Evolutionary conservation across 2,797 vertebrate genomes (phyloP), one percentile per base, ranked within the genome.

Genomic region (Loriculus beryllinus): DNA sequence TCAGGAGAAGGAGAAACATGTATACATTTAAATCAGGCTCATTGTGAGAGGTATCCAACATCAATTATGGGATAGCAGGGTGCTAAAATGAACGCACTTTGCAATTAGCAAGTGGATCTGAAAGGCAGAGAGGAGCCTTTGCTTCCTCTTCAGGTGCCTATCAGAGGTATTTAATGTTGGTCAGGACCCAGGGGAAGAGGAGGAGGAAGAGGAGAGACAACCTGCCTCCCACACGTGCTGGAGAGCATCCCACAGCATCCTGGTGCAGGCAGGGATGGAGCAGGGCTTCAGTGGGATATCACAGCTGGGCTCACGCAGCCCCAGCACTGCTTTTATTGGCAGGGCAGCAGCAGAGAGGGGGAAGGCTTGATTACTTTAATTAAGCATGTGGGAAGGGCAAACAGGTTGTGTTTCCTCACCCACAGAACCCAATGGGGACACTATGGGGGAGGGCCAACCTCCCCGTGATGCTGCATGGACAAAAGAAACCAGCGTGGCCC

Each of bases 1-100:
- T 92, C 75, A 9, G 86, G 80, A 93, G 94, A 80, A 94, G 88
- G 87, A 92, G 94, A 93, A 84, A 93, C 94, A 95, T 93, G 88
- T 83, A 87, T 79, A 88, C 90, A 82, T 72, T 52, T 89, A 96
- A 97, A 96, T 95, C 90, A 92, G 79, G 70, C 90, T 79, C 80
- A 62, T 92, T 91, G 90, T 82, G 86, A 92, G 90, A 96, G 93
- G 88, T 68, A 91, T 59, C 93, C 83, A 60, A 74, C 91, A 89
- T 72, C 68, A 86, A 80, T 77, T 88, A 92, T 23, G 70, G 86
- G 71, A 80, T 80, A 91, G 82, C 78, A 69, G 59, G 92, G 90
- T 70, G 79, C 75, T 77, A 88, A 88, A 68, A 54, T 6, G 79
- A 95, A 90, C 10, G 43, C 54, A 7, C 90, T 82, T 82, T 10